Evolutionary conservation across 2,113 vertebrate species (phyloP).

Genomic region (Ictalurus furcatus): DNA sequence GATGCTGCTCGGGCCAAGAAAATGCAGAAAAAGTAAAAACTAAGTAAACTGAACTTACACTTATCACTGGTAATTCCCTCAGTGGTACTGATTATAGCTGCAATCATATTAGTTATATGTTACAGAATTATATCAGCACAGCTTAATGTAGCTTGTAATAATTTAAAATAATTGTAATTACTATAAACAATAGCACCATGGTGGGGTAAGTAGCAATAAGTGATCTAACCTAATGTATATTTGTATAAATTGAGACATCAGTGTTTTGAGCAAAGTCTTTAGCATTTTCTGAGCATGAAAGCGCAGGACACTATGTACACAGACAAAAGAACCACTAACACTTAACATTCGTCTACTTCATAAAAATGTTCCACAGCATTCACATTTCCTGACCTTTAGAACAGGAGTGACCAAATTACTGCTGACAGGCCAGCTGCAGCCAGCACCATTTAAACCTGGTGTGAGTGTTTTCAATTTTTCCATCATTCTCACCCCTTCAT

Average conservation of each 20-base stretch:
- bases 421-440: background rate
- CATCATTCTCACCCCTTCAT: background rate
- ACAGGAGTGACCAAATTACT: constrained; percentile 5
- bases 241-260: constrained; percentile 4
- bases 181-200: background rate
- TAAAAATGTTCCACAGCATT: background rate
- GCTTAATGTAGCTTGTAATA: background rate
- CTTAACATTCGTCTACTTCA: background rate
- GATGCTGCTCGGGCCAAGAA: background rate
- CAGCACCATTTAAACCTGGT: background rate
- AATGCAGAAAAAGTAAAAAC: background rate
- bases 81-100: background rate
- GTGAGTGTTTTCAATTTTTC: background rate
- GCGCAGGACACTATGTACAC: background rate
- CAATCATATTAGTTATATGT: background rate
- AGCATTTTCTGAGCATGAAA: background rate
- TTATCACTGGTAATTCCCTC: background rate
- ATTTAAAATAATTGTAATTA: constrained; percentile 7
- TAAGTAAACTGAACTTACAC: background rate
- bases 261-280: background rate
- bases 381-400: constrained; percentile 8
- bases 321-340: background rate
- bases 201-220: background rate
- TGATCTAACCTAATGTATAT: background rate
- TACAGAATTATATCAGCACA: background rate